These are phyloP conservation scores for Bombus turneri DNA, from an alignment of 1,140 invertebrate genomes.

Conservation along the genomic window DNA sequence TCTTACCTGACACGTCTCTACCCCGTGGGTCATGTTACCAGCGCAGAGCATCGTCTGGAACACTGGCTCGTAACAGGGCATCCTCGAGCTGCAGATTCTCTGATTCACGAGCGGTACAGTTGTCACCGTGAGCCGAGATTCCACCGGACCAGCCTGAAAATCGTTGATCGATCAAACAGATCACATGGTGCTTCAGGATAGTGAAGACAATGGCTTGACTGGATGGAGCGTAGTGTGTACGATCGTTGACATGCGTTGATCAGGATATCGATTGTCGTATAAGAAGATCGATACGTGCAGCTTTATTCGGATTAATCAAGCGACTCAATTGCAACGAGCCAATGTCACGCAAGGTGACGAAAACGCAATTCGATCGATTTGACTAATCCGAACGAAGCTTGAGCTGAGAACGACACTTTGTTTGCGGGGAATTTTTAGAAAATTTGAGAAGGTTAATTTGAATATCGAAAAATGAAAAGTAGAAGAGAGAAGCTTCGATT, in stretches of 20 bases:
- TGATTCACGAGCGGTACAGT: slow-evolving; percentile 76
- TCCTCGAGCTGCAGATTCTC: slow-evolving; percentile 72
- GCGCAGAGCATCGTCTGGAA: slow-evolving; percentile 60
- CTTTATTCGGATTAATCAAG: background rate
- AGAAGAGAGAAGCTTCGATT: background rate
- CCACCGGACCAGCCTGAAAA: slow-evolving; percentile 68
- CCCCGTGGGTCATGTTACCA: slow-evolving; percentile 38
- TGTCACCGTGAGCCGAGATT: slow-evolving; percentile 76
- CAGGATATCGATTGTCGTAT: background rate
- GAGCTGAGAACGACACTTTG: background rate
- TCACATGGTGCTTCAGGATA: too few species aligned
- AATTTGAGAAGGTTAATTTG: too few species aligned
- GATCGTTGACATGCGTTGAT: background rate
- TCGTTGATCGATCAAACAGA: background rate
- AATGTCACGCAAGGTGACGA: too few species aligned
- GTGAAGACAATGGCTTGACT: background rate
- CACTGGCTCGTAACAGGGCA: slow-evolving; percentile 65
- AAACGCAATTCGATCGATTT: background rate
- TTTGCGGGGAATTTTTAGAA: too few species aligned
- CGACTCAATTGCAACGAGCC: background rate
- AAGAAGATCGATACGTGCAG: background rate
- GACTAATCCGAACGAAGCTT: background rate
- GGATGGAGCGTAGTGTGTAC: background rate
- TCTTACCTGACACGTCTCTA: slow-evolving; percentile 64
- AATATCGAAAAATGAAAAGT: background rate